Conservation (phyloP, 2,113 vertebrate genomes). For the Laterallus jamaicensis region DNA sequence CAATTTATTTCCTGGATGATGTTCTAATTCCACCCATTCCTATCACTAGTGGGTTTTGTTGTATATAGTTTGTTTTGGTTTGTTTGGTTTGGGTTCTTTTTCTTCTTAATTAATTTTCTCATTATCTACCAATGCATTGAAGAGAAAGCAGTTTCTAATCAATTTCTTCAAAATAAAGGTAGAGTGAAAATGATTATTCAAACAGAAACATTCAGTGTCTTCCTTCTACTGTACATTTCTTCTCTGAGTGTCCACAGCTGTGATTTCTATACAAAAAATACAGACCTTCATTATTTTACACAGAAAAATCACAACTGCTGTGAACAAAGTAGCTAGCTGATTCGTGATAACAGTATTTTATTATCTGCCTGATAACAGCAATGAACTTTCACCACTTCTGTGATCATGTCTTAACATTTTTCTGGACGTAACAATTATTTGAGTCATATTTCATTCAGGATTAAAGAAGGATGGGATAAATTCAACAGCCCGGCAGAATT, state of each 20-base stretch:
- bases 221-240: not conserved
- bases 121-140: not conserved
- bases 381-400: not conserved
- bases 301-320: not conserved
- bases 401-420: not conserved
- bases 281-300: not conserved
- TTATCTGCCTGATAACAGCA: not conserved
- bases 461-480: not conserved
- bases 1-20: not conserved
- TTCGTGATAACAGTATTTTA: not conserved
- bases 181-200: not conserved
- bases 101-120: not conserved
- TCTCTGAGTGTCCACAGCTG: not conserved
- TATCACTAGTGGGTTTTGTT: not conserved
- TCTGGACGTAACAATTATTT: rapidly evolving
- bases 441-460: not conserved
- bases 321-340: not conserved
- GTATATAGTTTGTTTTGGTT: too few relatives aligned
- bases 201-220: not conserved
- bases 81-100: not conserved
- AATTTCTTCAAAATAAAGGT: not conserved
- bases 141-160: not conserved
- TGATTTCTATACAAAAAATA: not conserved
- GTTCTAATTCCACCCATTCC: not conserved
- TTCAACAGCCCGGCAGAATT: not conserved